Evolutionary conservation across 2,113 vertebrate genomes (phyloP).

Genomic region (Neogale vison): DNA sequence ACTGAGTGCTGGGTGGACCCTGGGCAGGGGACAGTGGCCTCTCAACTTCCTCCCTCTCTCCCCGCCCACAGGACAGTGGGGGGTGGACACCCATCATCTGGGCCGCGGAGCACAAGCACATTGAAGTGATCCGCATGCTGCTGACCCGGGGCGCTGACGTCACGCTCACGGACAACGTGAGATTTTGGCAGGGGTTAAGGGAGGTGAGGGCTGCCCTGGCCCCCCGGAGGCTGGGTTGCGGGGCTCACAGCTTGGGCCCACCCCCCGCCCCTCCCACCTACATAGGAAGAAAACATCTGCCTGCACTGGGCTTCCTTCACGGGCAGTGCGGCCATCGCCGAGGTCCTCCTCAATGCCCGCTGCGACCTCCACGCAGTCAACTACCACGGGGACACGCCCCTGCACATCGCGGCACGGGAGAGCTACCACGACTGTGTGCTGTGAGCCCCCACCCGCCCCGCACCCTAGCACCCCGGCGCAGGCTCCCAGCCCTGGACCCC

Average conservation of each 20-base stretch:
- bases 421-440: conserved; percentile 92
- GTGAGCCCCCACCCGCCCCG: conserved; percentile 80
- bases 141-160: conserved; percentile 92
- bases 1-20: neutral
- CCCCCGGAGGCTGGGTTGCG: neutral
- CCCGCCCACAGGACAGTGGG: conserved; percentile 88
- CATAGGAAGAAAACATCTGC: conserved; percentile 93
- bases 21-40: neutral
- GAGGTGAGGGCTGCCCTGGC: too few species aligned
- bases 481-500: rapidly evolving
- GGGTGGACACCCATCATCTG: conserved; percentile 97
- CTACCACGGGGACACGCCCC: conserved; percentile 93
- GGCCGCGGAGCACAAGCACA: conserved; percentile 95
- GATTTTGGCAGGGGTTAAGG: rapidly evolving
- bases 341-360: conserved; percentile 92
- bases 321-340: conserved; percentile 91
- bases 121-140: conserved; percentile 90
- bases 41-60: neutral
- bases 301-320: conserved; percentile 96
- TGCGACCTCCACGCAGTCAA: conserved; percentile 92
- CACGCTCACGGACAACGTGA: conserved; percentile 89
- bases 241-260: neutral
- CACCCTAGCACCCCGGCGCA: rapidly evolving
- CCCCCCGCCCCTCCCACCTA: neutral
- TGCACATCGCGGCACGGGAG: conserved; percentile 93